phyloP scores from a whole-genome alignment of 2,888 invertebrate species.

The Agrochola circellaris region DNA sequence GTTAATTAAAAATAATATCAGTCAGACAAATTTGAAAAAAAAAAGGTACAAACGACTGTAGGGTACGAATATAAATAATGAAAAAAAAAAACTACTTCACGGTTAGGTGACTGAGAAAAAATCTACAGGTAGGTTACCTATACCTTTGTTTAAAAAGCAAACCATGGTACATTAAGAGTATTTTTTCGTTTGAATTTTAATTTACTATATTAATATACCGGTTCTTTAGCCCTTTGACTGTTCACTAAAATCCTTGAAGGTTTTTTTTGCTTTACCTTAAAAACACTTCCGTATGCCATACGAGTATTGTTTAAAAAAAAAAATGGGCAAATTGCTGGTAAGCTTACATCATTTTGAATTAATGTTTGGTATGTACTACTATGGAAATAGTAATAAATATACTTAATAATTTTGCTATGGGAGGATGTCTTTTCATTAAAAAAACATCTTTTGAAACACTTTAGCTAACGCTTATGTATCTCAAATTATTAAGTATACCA shows the following conservation, averaged over 20 bases:
- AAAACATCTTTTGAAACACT: not conserved
- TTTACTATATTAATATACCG: constrained; percentile 51
- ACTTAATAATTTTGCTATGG: not conserved
- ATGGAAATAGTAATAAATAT: not conserved
- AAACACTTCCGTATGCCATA: constrained; percentile 62
- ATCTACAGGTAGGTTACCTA: not conserved
- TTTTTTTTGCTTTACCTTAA: constrained; percentile 62
- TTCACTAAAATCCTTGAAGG: constrained; percentile 67
- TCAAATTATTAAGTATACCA: too few species aligned
- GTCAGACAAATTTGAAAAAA: not conserved
- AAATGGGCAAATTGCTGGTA: not conserved
- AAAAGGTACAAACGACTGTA: not conserved
- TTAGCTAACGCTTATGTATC: too few species aligned
- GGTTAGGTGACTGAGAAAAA: constrained; percentile 11
- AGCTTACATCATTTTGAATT: constrained; percentile 24
- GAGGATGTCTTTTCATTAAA: not conserved
- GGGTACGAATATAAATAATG: not conserved
- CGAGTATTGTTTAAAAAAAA: constrained; percentile 48
- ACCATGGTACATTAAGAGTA: not conserved
- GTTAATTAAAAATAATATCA: not conserved
- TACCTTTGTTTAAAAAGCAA: not conserved
- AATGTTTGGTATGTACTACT: not conserved
- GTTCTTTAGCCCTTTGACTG: constrained; percentile 72
- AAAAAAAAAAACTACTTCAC: not conserved
- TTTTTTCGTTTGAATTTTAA: constrained; percentile 42